Evolutionary conservation across 2,113 vertebrate genomes (phyloP), one percentile per base, ranked within the genome.

Genomic region (Anoplopoma fimbria): DNA sequence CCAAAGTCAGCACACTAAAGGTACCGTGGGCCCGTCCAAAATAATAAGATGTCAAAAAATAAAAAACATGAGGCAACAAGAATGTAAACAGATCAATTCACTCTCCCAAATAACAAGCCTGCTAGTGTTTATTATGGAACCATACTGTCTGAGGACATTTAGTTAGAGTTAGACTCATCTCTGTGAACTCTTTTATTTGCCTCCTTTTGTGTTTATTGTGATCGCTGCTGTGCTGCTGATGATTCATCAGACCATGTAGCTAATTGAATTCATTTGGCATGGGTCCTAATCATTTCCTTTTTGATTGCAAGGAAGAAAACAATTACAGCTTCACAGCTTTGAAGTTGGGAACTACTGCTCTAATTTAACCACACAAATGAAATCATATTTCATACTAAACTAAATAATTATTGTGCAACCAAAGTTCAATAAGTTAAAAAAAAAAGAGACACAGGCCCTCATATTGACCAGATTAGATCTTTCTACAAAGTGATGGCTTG

Each of bases 81-180:
- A 81, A 84, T 67, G 38, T 55, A 79, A 84, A 70, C 71, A 75
- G 25, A 75, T 81, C 23, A 15, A 57, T 68, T 61, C 10, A 8
- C 21, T 60, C n/a, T 51, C 40, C 49, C 9, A 61, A 15, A 77
- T 72, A 51, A n/a, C n/a, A n/a, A 62, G 34, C 6, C 60, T 77
- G 63, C 47, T 40, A 14, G 17, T 60, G 27, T 42, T 76, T 55
- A 65, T 68, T 61, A 60, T 53, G 12, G 34, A 42, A 53, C 53
- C 19, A 15, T 9, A 31, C 25, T 45, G 73, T 63, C 55, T 69
- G 31, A 34, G 36, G n/a, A 61, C 57, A 68, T 73, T 38, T 15
- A 36, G 33, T 42, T 15, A 17, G 7, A 51, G 38, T 71, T 51
- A 75, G 84, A 29, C 75, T 75, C 25, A 63, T 51, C 10, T 70